Percentiles rank a stretch among this genome's conserved stretches.
These are phyloP conservation scores for Stegophylla sp. DNA, from an alignment of 2,888 invertebrate species.

Conservation along the genomic window DNA sequence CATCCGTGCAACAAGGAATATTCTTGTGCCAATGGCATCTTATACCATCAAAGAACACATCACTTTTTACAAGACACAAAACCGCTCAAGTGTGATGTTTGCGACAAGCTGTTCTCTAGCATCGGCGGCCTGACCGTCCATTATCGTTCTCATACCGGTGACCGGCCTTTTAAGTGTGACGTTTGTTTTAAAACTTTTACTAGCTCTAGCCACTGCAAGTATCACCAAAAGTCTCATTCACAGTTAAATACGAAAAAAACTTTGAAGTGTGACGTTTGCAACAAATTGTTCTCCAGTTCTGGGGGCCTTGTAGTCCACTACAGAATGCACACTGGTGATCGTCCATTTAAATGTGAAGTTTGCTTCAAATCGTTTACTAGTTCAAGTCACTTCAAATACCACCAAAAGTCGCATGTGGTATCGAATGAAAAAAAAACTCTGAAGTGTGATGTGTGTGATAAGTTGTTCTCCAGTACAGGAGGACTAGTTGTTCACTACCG, in stretches of 20 bases:
- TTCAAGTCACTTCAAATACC: slow-evolving; percentile 48
- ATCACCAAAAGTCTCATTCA: slow-evolving; percentile 54
- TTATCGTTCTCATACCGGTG: slow-evolving; percentile 50
- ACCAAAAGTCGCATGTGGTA: slow-evolving; percentile 48
- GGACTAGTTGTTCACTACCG: slow-evolving; percentile 49
- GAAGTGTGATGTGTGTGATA: slow-evolving; percentile 50
- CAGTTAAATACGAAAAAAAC: slow-evolving; percentile 55
- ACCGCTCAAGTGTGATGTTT: slow-evolving; percentile 51
- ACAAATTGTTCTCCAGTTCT: slow-evolving; percentile 51
- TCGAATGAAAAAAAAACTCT: slow-evolving; percentile 49
- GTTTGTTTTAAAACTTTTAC: slow-evolving; percentile 44
- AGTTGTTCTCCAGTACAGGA: slow-evolving; percentile 51
- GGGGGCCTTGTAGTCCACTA: slow-evolving; percentile 53
- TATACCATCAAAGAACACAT: slow-evolving; percentile 53
- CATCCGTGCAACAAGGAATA: slow-evolving; percentile 52
- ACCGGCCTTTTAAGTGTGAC: slow-evolving; percentile 49
- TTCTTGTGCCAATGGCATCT: slow-evolving; percentile 56
- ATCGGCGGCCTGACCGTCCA: slow-evolving; percentile 51
- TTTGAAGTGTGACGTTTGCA: slow-evolving; percentile 57
- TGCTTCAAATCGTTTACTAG: slow-evolving; percentile 57
- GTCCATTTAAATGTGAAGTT: slow-evolving; percentile 58
- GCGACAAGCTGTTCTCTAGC: slow-evolving; percentile 46
- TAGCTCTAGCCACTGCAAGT: slow-evolving; percentile 53
- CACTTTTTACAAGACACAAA: slow-evolving; percentile 54
- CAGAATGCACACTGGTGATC: slow-evolving; percentile 58